These are phyloP conservation scores for Leiothrix lutea DNA, from an alignment of 2,113 vertebrate species.

Conservation along the genomic window DNA sequence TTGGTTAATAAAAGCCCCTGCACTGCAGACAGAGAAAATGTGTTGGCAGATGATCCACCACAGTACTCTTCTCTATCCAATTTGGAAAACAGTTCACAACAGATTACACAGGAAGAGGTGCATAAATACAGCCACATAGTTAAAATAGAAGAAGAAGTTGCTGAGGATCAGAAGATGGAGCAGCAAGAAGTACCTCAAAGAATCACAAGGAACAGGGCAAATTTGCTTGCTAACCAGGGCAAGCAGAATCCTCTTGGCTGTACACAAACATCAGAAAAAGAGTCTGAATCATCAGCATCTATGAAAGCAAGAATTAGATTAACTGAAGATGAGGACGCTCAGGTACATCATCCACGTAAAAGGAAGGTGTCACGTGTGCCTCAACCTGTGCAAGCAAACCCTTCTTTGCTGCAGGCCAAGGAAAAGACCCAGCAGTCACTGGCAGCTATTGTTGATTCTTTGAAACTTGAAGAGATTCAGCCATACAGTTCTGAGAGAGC, in stretches of 20 bases:
- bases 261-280: slow-evolving; percentile 78
- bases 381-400: slow-evolving; percentile 77
- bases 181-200: slow-evolving; percentile 72
- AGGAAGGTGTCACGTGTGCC: slow-evolving; percentile 88
- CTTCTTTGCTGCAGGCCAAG: slow-evolving; percentile 83
- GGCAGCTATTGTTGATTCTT: slow-evolving; percentile 91
- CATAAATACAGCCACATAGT: slow-evolving; percentile 65
- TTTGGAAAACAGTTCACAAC: slow-evolving; percentile 65
- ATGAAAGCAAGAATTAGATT: slow-evolving; percentile 80
- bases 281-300: slow-evolving; percentile 81
- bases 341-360: slow-evolving; percentile 93
- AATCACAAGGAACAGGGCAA: slow-evolving; percentile 80
- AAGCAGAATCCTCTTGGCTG: slow-evolving; percentile 78
- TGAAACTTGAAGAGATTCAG: slow-evolving; percentile 96
- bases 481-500: slow-evolving; percentile 96
- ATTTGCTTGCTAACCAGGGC: slow-evolving; percentile 71
- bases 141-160: slow-evolving; percentile 76
- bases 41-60: slow-evolving; percentile 43
- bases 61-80: slow-evolving; percentile 40
- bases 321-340: slow-evolving; percentile 88
- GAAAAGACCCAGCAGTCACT: slow-evolving; percentile 92
- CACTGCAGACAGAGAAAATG: slow-evolving; percentile 44
- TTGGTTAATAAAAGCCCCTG: slow-evolving; percentile 44
- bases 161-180: slow-evolving; percentile 79
- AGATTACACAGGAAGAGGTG: slow-evolving; percentile 59